Conservation (phyloP, 2,888 invertebrate species). For the Cephus runcator region DNA sequence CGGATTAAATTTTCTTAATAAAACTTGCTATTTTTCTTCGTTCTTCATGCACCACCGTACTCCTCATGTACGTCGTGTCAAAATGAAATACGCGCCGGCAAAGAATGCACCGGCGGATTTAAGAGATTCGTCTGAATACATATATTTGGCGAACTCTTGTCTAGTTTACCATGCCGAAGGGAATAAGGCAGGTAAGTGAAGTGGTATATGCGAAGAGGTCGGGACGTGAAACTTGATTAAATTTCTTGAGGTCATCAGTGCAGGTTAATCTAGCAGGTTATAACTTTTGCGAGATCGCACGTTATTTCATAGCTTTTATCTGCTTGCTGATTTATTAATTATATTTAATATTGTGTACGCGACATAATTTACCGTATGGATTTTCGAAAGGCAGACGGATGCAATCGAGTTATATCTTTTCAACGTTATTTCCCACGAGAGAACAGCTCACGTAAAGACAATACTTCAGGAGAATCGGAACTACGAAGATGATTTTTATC, state of each 20-base stretch:
- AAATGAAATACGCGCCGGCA: neutral
- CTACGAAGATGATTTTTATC: slow-evolving; percentile 22
- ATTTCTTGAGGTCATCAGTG: slow-evolving; percentile 34
- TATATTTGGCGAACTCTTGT: slow-evolving; percentile 8
- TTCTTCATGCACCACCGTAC: neutral
- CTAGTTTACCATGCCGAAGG: slow-evolving; percentile 7
- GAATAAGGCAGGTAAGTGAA: slow-evolving; percentile 6
- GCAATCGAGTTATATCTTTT: neutral
- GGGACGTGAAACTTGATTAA: slow-evolving; percentile 32
- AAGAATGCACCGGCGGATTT: neutral
- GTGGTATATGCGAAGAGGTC: slow-evolving; percentile 11
- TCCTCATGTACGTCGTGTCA: neutral
- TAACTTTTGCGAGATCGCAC: slow-evolving; percentile 27
- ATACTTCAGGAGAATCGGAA: slow-evolving; percentile 18
- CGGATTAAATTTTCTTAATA: neutral
- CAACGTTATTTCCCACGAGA: neutral
- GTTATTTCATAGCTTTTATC: neutral
- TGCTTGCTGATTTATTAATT: neutral
- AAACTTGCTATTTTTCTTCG: neutral
- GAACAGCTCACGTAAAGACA: slow-evolving; percentile 1
- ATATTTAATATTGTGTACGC: neutral
- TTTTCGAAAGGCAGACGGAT: neutral
- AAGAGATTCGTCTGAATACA: neutral
- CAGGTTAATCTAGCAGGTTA: slow-evolving; percentile 30
- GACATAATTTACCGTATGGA: neutral